These are phyloP conservation scores for Carassius gibelio DNA, from an alignment of 2,113 vertebrate genomes.

Conservation along the genomic window DNA sequence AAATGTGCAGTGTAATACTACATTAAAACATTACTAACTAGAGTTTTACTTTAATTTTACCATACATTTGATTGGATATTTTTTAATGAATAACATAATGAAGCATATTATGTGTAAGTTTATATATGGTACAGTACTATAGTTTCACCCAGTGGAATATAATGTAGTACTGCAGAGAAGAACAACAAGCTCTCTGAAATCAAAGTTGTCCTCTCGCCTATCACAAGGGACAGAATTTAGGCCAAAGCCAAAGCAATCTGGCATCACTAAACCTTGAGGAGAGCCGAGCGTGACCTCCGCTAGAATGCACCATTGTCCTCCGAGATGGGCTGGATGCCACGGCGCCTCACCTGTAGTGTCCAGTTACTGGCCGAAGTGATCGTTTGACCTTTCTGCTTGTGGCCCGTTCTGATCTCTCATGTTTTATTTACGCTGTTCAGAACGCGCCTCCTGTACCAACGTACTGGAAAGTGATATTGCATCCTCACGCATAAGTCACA, in stretches of 20 bases:
- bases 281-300: conserved; percentile 35
- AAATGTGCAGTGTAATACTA: no score
- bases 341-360: conserved; percentile 39
- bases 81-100: neutral
- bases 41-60: neutral
- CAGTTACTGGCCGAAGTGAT: conserved; percentile 53
- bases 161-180: neutral
- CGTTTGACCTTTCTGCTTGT: conserved; percentile 56
- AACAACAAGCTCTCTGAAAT: conserved; percentile 15
- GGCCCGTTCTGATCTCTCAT: conserved; percentile 56
- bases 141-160: neutral
- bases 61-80: neutral
- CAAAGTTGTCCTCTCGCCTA: conserved; percentile 43
- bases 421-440: conserved; percentile 63
- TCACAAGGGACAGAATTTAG: conserved; percentile 39
- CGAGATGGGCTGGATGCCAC: conserved; percentile 46
- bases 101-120: neutral
- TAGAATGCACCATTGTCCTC: conserved; percentile 53
- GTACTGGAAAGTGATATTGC: conserved; percentile 50
- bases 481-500: conserved; percentile 57
- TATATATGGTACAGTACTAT: neutral
- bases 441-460: conserved; percentile 36
- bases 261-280: conserved; percentile 24
- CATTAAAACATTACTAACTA: no score
- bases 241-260: conserved; percentile 51